Evolutionary conservation across 2,797 vertebrate species (phyloP).

Genomic region (Notamacropus eugenii): DNA sequence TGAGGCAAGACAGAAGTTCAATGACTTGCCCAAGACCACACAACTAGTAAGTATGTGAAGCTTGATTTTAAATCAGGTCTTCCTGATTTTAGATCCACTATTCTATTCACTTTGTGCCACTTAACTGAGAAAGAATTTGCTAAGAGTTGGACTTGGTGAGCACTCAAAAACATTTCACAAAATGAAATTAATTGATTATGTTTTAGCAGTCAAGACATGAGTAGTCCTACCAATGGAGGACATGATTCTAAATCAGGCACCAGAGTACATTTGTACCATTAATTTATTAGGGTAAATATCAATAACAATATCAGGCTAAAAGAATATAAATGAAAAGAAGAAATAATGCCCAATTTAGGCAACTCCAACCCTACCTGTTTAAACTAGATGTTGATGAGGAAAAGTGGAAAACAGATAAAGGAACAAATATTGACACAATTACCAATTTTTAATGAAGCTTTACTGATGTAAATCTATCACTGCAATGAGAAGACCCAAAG

Average conservation of each 20-base stretch:
- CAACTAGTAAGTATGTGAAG: neutral
- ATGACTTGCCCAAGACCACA: neutral
- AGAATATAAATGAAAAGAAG: neutral
- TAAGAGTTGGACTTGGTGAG: neutral
- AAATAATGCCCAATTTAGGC: neutral
- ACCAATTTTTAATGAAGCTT: neutral
- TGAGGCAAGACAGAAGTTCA: neutral
- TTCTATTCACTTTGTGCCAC: neutral
- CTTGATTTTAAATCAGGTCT: neutral
- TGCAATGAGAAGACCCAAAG: neutral
- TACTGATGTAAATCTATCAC: neutral
- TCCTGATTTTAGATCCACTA: neutral
- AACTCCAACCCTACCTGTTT: neutral
- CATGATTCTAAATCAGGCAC: neutral
- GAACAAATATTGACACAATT: neutral
- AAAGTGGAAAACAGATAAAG: neutral
- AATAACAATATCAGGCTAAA: neutral
- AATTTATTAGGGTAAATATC: neutral
- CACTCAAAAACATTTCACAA: neutral
- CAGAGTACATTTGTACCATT: neutral
- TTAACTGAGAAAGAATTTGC: neutral
- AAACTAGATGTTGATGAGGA: neutral
- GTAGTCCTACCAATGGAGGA: neutral
- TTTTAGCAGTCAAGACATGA: neutral
- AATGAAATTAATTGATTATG: neutral